Evolutionary conservation across 2,113 vertebrate genomes (phyloP).

Genomic region (Pterocles burchelli): DNA sequence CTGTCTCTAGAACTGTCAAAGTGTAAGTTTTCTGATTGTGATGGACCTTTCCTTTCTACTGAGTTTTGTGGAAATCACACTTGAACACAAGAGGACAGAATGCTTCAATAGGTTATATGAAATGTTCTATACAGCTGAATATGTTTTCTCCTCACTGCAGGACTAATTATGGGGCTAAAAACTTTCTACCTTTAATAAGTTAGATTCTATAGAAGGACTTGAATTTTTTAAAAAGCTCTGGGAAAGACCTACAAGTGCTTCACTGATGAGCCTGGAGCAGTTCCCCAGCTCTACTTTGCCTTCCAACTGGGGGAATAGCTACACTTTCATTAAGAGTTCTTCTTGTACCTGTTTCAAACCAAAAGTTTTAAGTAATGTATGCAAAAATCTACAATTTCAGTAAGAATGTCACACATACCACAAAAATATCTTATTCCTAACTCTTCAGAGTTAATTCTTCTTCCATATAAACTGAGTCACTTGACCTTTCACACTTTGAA

Average conservation of each 20-base stretch:
- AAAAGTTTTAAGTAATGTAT: accelerated
- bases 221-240: background rate
- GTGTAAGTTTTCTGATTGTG: background rate
- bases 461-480: background rate
- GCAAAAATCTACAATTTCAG: background rate
- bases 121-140: background rate
- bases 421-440: background rate
- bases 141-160: background rate
- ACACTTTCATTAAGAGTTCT: background rate
- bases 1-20: background rate
- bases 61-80: background rate
- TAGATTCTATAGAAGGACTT: background rate
- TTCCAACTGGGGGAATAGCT: background rate
- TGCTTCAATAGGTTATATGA: background rate
- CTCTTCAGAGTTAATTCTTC: background rate
- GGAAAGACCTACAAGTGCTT: background rate
- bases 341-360: background rate
- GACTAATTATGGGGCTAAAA: background rate
- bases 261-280: background rate
- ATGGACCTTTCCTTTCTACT: background rate
- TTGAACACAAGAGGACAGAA: background rate
- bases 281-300: background rate
- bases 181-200: background rate
- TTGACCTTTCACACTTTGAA: background rate
- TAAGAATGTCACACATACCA: background rate